Percentiles rank a stretch among this genome's conserved stretches.
Evolutionary conservation across 2,888 invertebrate genomes (phyloP).

Genomic region (Volucella inflata): DNA sequence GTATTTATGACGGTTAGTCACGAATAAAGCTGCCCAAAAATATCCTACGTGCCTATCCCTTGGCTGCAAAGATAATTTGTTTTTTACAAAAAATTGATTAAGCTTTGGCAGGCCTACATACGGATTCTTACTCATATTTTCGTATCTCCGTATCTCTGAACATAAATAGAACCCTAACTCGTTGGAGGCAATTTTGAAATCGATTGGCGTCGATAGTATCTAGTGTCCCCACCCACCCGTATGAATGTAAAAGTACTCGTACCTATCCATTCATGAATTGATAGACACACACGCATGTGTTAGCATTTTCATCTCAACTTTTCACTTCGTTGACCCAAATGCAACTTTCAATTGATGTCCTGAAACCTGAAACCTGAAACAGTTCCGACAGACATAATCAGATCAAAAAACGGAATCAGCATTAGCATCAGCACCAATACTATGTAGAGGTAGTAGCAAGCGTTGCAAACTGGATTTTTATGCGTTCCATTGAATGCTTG

Average conservation of each 20-base stretch:
- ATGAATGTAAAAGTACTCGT: background rate
- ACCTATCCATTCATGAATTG: background rate
- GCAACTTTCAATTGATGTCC: conserved; percentile 47
- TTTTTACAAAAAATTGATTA: conserved; percentile 51
- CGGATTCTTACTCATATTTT: too few relatives aligned
- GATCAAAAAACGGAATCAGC: background rate
- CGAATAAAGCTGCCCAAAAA: conserved; percentile 51
- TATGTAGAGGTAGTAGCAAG: too few relatives aligned
- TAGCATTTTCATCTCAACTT: conserved; percentile 1
- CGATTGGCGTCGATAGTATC: conserved; percentile 53
- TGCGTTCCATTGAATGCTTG: too few relatives aligned
- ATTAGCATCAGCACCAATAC: too few relatives aligned
- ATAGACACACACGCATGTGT: conserved; percentile 8
- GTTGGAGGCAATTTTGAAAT: conserved; percentile 49
- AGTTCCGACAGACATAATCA: background rate
- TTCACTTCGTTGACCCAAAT: conserved; percentile 47
- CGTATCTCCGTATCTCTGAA: conserved; percentile 24
- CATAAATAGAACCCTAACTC: conserved; percentile 60
- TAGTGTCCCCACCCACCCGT: background rate
- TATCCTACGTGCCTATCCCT: conserved; percentile 66
- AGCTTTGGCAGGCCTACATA: conserved; percentile 16
- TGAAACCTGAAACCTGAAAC: conserved; percentile 38
- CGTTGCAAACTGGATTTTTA: too few relatives aligned
- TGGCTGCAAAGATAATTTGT: conserved; percentile 51
- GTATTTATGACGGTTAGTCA: conserved; percentile 64